Evolutionary conservation across 2,888 invertebrate genomes (phyloP), one percentile per base, ranked within the genome.

Genomic region (Cacoxenus indagator): DNA sequence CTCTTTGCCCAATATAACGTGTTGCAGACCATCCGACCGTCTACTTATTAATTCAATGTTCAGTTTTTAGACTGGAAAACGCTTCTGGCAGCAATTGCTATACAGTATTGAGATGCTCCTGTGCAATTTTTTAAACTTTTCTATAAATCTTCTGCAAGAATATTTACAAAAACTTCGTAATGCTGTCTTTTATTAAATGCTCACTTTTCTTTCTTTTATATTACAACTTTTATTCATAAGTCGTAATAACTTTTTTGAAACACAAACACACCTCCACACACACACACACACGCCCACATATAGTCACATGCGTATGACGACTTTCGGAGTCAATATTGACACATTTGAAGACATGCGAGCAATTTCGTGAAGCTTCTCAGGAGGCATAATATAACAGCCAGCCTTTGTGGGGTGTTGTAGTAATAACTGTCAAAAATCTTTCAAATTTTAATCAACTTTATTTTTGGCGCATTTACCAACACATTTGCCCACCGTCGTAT

Each of bases 391-490:
- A 37, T 37, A n/a, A n/a, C n/a, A n/a, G n/a, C n/a, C n/a, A n/a
- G n/a, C n/a, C n/a, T 37, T 37, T 37, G 48, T 48, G n/a, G 11
- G 48, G 17, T 14, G n/a, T 14, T 48, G 8, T 0, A 45, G 70
- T 75, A 80, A 80, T 80, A 80, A 83, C 80, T 80, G 80, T 81
- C 80, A 80, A 80, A 80, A 80, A 80, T 80, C 80, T 80, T 80
- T 83, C 76, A 79, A 81, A 80, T 80, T 80, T 80, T 80, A 80
- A 80, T 80, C 80, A 80, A 83, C 80, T 83, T 80, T 79, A 83
- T 81, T 79, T 80, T 71, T 65, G 70, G 72, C 72, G 64, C 68
- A 68, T 77, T 81, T 81, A 71, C 72, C 65, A 68, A 61, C 67
- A 57, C 70, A 75, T 69, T 71, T 70, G 70, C 70, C n/a, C 29